These are phyloP conservation scores for Crax fasciolata DNA, from an alignment of 2,797 vertebrate genomes.

Conservation along the genomic window DNA sequence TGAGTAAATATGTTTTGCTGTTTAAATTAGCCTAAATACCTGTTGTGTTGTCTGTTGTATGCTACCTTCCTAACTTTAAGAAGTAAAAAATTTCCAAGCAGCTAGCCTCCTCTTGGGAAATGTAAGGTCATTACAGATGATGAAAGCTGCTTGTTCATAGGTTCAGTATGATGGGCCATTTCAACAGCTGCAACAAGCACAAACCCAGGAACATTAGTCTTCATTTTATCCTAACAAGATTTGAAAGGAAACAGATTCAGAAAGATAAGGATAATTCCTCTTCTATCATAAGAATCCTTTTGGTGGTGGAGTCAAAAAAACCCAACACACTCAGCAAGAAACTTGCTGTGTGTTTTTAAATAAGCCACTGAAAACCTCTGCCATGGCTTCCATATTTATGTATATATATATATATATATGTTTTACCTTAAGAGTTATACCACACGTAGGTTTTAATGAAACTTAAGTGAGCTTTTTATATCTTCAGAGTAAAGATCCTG, in stretches of 20 bases:
- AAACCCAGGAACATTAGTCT: neutral
- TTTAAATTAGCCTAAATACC: slow-evolving; percentile 9
- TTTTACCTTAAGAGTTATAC: neutral
- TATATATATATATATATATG: neutral
- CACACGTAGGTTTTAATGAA: neutral
- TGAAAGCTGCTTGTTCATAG: slow-evolving; percentile 14
- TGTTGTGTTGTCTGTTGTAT: neutral
- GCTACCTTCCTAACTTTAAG: neutral
- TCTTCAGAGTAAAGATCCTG: neutral
- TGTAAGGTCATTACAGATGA: neutral
- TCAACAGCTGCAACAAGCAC: slow-evolving; percentile 14
- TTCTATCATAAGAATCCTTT: neutral
- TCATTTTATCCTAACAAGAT: slow-evolving; percentile 13
- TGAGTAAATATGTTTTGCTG: neutral
- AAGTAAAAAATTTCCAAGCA: neutral
- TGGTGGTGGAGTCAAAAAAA: neutral
- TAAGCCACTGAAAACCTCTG: neutral
- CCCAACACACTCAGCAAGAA: neutral
- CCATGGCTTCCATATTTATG: neutral
- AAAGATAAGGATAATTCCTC: slow-evolving; percentile 2
- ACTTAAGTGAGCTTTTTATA: neutral
- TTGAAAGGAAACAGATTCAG: slow-evolving; percentile 7
- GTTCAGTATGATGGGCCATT: slow-evolving; percentile 11
- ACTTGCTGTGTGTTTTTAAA: neutral
- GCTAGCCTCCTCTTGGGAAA: neutral